These are phyloP conservation scores for Phalloptychus januarius DNA, from an alignment of 2,797 vertebrate species.

Conservation along the genomic window DNA sequence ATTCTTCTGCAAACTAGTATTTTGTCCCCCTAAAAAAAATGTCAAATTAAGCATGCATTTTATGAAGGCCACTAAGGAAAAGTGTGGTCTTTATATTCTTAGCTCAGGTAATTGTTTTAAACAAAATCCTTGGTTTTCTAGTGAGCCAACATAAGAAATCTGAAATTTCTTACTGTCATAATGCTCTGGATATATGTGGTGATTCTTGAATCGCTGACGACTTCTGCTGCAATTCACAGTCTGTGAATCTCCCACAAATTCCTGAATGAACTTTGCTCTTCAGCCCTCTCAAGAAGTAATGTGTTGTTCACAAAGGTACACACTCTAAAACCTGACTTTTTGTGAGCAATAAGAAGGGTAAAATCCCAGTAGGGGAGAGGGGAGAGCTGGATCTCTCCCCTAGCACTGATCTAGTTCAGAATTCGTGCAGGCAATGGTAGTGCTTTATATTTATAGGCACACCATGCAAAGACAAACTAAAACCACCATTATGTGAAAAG, in stretches of 20 bases:
- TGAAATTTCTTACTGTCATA: not conserved
- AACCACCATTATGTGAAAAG: not conserved
- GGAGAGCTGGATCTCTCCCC: not conserved
- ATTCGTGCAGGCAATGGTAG: not conserved
- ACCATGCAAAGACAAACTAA: not conserved
- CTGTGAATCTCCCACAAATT: not conserved
- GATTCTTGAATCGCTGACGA: not conserved
- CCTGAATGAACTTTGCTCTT: not conserved
- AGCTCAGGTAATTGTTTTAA: not conserved
- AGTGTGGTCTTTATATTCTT: not conserved
- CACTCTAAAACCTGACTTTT: not conserved
- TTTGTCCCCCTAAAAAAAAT: not conserved
- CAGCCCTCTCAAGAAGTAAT: not conserved
- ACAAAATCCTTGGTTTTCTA: not conserved
- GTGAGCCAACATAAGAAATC: not conserved
- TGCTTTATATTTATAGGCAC: not conserved
- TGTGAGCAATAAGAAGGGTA: not conserved
- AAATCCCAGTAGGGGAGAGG: not conserved
- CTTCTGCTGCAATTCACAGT: not conserved
- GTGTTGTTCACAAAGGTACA: not conserved
- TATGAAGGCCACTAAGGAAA: not conserved
- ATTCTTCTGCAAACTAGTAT: not conserved
- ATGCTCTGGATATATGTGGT: not conserved
- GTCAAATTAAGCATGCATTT: not conserved
- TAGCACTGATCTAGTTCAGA: not conserved